Percentiles rank a stretch among this genome's conserved stretches.
These are phyloP conservation scores for Pelosia muscerda DNA, from an alignment of 2,888 invertebrate species.

Conservation along the genomic window DNA sequence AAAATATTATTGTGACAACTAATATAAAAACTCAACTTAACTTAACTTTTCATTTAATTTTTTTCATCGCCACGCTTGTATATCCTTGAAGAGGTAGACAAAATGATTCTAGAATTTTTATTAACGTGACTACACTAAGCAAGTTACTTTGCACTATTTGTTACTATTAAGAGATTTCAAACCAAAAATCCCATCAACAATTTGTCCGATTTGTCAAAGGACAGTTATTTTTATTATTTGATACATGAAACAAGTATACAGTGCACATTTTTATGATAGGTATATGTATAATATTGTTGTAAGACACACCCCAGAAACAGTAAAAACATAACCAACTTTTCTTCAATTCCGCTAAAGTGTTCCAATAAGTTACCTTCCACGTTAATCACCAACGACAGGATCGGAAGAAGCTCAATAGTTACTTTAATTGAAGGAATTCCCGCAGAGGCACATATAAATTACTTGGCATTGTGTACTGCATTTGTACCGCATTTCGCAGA, in stretches of 20 bases:
- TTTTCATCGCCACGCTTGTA: no score
- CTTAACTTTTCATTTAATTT: no score
- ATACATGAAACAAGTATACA: not conserved
- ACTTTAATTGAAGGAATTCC: conserved; percentile 55
- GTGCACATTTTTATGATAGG: not conserved
- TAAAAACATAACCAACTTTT: conserved; percentile 1
- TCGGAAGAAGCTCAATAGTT: conserved; percentile 28
- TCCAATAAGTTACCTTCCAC: conserved; percentile 18
- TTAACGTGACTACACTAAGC: not conserved
- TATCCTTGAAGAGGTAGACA: not conserved
- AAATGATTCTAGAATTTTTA: no score
- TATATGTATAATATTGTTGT: not conserved
- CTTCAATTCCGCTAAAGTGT: conserved; percentile 8
- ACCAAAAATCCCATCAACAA: not conserved
- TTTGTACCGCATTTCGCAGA: conserved; percentile 41
- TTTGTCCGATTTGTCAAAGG: not conserved
- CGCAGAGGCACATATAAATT: conserved; percentile 51
- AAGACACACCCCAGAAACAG: not conserved
- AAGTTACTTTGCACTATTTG: no score
- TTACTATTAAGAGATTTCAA: not conserved
- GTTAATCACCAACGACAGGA: conserved; percentile 32
- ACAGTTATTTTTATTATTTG: not conserved
- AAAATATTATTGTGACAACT: no score
- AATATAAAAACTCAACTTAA: no score
- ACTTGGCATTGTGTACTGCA: conserved; percentile 51